Conservation (phyloP, 1,140 invertebrate species). For the Ceratosolen solmsi region DNA sequence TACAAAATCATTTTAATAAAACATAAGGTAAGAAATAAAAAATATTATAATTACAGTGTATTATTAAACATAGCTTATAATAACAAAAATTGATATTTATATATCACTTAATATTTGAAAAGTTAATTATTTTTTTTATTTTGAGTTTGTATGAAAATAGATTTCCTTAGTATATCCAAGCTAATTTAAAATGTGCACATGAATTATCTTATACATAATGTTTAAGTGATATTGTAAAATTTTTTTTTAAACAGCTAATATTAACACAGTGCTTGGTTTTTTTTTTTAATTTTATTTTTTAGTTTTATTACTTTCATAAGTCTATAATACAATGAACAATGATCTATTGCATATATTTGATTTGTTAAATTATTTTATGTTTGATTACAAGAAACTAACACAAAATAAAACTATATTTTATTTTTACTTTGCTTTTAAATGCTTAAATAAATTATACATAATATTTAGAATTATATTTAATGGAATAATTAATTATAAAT, state of each 20-base stretch:
- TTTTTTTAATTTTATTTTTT: slow-evolving; percentile 12
- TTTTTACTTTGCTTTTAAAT: slow-evolving; percentile 35
- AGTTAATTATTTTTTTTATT: slow-evolving; percentile 41
- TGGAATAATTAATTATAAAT: slow-evolving; percentile 21
- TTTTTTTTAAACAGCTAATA: slow-evolving; percentile 2
- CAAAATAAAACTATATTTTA: slow-evolving; percentile 13
- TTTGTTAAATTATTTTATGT: slow-evolving; percentile 28
- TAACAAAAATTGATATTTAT: slow-evolving; percentile 57
- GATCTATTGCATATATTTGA: not conserved
- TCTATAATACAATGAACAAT: slow-evolving; percentile 15
- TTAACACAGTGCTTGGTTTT: too few species aligned
- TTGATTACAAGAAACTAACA: slow-evolving; percentile 19
- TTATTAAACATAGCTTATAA: slow-evolving; percentile 62
- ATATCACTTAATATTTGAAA: slow-evolving; percentile 51
- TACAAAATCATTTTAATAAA: slow-evolving; percentile 39
- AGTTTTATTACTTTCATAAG: slow-evolving; percentile 36
- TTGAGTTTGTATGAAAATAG: slow-evolving; percentile 61
- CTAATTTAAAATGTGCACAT: slow-evolving; percentile 65
- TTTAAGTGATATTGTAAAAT: slow-evolving; percentile 33
- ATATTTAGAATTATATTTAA: slow-evolving; percentile 31
- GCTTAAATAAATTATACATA: slow-evolving; percentile 27
- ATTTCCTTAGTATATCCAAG: slow-evolving; percentile 67
- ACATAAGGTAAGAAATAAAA: slow-evolving; percentile 51
- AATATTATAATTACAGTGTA: slow-evolving; percentile 55
- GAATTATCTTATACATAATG: slow-evolving; percentile 52